phyloP scores from a whole-genome alignment of 2,113 vertebrate genomes.

The Rhabdomys dilectus region DNA sequence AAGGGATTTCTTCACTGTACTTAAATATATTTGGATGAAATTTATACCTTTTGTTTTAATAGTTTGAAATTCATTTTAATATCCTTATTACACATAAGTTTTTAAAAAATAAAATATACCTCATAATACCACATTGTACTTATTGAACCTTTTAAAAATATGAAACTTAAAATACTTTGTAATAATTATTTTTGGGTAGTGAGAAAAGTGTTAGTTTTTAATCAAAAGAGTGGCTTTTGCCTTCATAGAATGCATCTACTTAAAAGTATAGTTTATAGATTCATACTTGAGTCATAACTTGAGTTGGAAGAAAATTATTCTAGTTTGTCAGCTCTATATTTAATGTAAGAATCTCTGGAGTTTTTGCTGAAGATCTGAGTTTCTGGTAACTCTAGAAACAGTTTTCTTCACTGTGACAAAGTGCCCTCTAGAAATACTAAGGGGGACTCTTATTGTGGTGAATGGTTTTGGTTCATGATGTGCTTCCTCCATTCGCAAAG shows the following conservation, averaged over 20 bases:
- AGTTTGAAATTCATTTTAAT: slow-evolving; percentile 70
- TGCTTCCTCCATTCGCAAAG: background rate
- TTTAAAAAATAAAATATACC: slow-evolving; percentile 59
- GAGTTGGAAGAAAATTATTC: slow-evolving; percentile 47
- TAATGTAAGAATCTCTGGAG: slow-evolving; percentile 52
- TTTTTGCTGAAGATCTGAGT: slow-evolving; percentile 22
- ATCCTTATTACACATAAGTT: slow-evolving; percentile 47
- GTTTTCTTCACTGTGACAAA: background rate
- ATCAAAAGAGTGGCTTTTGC: background rate
- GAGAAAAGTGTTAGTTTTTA: slow-evolving; percentile 61
- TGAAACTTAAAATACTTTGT: slow-evolving; percentile 50
- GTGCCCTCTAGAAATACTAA: background rate
- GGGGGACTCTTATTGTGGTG: background rate
- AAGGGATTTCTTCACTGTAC: slow-evolving; percentile 64
- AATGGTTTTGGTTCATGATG: background rate
- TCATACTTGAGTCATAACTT: background rate
- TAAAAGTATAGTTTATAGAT: slow-evolving; percentile 17
- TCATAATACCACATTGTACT: slow-evolving; percentile 32
- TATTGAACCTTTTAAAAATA: slow-evolving; percentile 54
- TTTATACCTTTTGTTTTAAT: slow-evolving; percentile 58
- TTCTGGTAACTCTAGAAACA: background rate
- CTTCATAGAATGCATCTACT: background rate
- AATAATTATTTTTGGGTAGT: slow-evolving; percentile 28
- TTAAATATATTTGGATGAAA: slow-evolving; percentile 64
- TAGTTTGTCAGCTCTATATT: background rate